A percentile compares a stretch with the other conserved stretches of the same genome.
These are phyloP conservation scores for Ciona savignyi DNA, from an alignment of 23 tunicate genomes.

Conservation along the genomic window DNA sequence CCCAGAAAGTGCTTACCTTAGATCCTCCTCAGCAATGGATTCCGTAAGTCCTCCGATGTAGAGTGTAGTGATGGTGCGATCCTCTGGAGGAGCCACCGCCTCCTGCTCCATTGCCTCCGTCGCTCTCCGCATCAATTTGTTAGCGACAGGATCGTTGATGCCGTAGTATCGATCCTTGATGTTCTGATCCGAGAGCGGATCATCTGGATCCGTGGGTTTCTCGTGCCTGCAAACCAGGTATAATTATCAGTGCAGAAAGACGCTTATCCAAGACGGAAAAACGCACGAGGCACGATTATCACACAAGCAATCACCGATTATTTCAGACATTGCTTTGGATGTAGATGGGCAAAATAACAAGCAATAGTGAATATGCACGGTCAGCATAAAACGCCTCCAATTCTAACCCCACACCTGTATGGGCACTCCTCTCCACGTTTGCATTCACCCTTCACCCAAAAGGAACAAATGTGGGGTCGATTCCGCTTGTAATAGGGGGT, in stretches of 20 bases:
- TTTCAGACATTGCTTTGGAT: no score
- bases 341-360: no score
- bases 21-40: constrained; percentile 67
- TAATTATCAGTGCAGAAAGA: no score
- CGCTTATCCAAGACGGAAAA: no score
- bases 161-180: constrained; percentile 99
- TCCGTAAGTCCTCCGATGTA: constrained; percentile 87
- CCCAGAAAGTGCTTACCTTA: constrained; percentile 33
- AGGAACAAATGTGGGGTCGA: constrained; percentile 95
- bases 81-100: constrained; percentile 82
- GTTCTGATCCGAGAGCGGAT: constrained; percentile 97
- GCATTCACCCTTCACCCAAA: constrained; percentile 99
- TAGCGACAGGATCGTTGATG: constrained; percentile 97
- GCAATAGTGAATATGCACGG: no score
- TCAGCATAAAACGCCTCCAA: no score
- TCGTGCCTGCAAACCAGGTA: constrained; percentile 74
- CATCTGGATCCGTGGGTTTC: constrained; percentile 99
- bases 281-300: no score
- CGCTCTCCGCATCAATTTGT: constrained; percentile 73
- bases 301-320: no score
- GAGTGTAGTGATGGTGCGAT: constrained; percentile 89
- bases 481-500: constrained; percentile 96
- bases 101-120: constrained; percentile 45
- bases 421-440: constrained; percentile 99
- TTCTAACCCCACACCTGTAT: constrained; percentile 30